phyloP scores from a whole-genome alignment of 2,113 vertebrate genomes.

The Indicator indicator region DNA sequence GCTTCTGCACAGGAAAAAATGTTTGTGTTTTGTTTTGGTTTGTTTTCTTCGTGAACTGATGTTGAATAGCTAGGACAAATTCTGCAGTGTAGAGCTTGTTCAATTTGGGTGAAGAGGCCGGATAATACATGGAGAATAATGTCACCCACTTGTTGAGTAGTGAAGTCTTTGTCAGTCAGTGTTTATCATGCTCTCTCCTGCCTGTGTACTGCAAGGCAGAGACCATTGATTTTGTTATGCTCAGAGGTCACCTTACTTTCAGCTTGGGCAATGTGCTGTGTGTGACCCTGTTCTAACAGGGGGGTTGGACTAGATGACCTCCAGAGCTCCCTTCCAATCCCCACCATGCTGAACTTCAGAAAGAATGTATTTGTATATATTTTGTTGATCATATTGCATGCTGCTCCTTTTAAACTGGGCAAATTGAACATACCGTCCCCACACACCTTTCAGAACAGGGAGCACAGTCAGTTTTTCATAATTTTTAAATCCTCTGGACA shows the following conservation, averaged over 20 bases:
- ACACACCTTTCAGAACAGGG: neutral
- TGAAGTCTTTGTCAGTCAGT: neutral
- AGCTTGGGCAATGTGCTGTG: too few relatives aligned
- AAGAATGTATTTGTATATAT: fast-evolving
- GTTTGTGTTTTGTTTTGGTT: neutral
- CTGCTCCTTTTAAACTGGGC: neutral
- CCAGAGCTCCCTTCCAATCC: too few relatives aligned
- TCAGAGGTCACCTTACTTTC: neutral
- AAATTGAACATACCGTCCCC: neutral
- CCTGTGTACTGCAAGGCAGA: neutral
- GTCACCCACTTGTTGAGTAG: neutral
- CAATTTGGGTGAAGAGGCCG: neutral
- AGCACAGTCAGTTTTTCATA: neutral
- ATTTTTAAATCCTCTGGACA: constrained; percentile 8
- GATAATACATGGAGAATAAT: neutral
- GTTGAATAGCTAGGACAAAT: neutral
- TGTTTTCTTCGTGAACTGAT: too few relatives aligned
- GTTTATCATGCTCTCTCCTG: neutral
- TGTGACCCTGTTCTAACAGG: too few relatives aligned
- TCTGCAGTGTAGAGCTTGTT: neutral
- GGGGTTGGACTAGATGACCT: too few relatives aligned
- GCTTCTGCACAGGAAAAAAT: neutral
- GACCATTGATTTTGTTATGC: neutral
- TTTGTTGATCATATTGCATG: neutral
- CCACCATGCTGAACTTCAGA: neutral